phyloP scores from a whole-genome alignment of 2,888 invertebrate genomes.

The Brachylomia viminalis region DNA sequence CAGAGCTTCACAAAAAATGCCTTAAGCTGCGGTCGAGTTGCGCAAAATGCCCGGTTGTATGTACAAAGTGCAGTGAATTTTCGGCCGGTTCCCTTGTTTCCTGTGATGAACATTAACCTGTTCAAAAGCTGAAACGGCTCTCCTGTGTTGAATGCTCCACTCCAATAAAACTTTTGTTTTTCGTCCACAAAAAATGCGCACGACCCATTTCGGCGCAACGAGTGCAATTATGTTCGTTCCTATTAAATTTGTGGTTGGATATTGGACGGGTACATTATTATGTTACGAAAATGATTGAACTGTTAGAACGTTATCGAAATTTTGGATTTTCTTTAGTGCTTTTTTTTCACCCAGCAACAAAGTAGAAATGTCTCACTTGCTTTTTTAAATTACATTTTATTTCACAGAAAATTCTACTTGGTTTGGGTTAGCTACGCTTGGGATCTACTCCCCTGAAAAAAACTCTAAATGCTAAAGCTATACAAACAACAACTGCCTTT shows the following conservation, averaged over 20 bases:
- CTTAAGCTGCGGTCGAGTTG: conserved; percentile 21
- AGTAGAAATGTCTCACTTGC: neutral
- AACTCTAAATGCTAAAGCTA: neutral
- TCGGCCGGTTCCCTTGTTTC: conserved; percentile 70
- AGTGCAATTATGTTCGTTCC: conserved; percentile 53
- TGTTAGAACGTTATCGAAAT: too few species aligned
- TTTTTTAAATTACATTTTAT: neutral
- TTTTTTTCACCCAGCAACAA: neutral
- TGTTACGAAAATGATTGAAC: neutral
- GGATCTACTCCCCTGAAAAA: neutral
- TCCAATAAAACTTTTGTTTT: conserved; percentile 79
- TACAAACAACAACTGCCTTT: neutral
- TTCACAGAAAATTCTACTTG: neutral
- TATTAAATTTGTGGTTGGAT: conserved; percentile 53
- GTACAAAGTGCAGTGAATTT: conserved; percentile 73
- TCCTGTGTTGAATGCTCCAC: conserved; percentile 69
- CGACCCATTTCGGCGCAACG: conserved; percentile 70
- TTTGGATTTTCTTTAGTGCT: neutral
- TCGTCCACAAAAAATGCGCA: conserved; percentile 71
- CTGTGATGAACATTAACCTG: conserved; percentile 81
- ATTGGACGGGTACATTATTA: conserved; percentile 16
- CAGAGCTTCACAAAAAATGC: conserved; percentile 26
- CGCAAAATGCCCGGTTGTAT: conserved; percentile 54
- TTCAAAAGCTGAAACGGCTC: conserved; percentile 79
- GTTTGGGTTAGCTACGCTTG: neutral